Evolutionary conservation across 2,797 vertebrate genomes (phyloP).

Genomic region (Xenopus petersii): DNA sequence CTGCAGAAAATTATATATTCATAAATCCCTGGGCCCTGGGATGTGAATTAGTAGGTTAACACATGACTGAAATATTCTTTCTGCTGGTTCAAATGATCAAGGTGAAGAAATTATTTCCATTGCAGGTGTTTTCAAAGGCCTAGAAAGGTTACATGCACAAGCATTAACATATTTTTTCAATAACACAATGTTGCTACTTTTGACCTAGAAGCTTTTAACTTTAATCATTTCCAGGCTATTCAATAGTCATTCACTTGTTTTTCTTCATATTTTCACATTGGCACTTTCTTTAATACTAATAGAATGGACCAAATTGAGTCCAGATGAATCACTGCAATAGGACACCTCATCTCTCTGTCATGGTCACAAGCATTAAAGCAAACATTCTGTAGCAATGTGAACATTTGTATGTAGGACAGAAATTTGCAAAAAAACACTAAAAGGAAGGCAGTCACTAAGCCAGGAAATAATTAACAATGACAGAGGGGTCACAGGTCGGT

Average conservation of each 20-base stretch:
- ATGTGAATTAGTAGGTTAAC: too few relatives aligned
- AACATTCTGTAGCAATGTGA: conserved; percentile 37
- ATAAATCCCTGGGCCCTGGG: conserved; percentile 40
- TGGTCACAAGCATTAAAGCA: conserved; percentile 46
- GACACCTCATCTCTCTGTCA: conserved; percentile 50
- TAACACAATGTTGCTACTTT: conserved; percentile 61
- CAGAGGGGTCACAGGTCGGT: conserved; percentile 17
- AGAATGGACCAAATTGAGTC: conserved; percentile 64
- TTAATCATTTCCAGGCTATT: conserved; percentile 67
- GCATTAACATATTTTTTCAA: conserved; percentile 67
- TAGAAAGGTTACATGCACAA: conserved; percentile 54
- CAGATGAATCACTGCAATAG: conserved; percentile 61
- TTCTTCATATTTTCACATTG: conserved; percentile 59
- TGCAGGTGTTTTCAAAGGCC: conserved; percentile 61
- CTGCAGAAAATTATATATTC: too few relatives aligned
- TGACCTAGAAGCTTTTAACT: conserved; percentile 63
- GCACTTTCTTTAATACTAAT: conserved; percentile 61
- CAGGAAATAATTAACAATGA: conserved; percentile 40
- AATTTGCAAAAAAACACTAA: conserved; percentile 32
- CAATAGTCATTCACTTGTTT: conserved; percentile 54
- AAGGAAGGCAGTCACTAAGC: conserved; percentile 19
- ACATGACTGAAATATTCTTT: conserved; percentile 18
- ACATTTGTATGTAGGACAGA: conserved; percentile 42
- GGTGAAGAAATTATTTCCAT: conserved; percentile 57
- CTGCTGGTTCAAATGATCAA: conserved; percentile 48